Evolutionary conservation across 2,888 invertebrate species (phyloP).

Genomic region (Drosophila prolongata): DNA sequence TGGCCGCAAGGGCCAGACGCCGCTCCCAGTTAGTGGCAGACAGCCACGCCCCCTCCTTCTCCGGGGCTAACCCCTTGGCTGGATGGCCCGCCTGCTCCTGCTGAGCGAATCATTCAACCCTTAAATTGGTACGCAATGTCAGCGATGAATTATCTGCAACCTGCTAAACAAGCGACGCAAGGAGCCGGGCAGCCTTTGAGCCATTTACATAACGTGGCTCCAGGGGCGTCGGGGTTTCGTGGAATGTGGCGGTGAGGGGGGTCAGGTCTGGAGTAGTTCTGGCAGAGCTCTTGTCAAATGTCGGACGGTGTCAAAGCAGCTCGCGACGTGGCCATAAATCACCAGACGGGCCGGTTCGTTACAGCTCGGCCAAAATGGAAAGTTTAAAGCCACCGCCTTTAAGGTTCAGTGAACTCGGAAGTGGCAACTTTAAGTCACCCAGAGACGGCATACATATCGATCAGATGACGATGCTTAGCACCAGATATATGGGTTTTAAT

Average conservation of each 20-base stretch:
- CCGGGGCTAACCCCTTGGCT: slow-evolving; percentile 22
- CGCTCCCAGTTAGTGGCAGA: slow-evolving; percentile 59
- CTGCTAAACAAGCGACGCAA: slow-evolving; percentile 74
- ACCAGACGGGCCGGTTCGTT: slow-evolving; percentile 51
- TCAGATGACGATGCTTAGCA: slow-evolving; percentile 13
- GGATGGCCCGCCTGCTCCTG: slow-evolving; percentile 28
- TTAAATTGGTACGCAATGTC: slow-evolving; percentile 81
- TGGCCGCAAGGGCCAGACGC: slow-evolving; percentile 58
- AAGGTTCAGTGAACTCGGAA: slow-evolving; percentile 56
- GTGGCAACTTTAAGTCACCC: slow-evolving; percentile 11
- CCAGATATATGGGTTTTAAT: slow-evolving; percentile 23
- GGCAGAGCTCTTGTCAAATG: slow-evolving; percentile 77
- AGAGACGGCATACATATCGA: slow-evolving; percentile 22
- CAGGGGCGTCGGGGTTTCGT: slow-evolving; percentile 8
- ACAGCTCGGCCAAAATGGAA: slow-evolving; percentile 3
- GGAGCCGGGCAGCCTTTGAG: slow-evolving; percentile 49
- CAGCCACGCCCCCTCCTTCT: slow-evolving; percentile 17
- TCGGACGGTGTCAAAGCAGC: slow-evolving; percentile 78
- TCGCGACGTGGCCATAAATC: slow-evolving; percentile 73
- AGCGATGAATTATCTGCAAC: slow-evolving; percentile 81
- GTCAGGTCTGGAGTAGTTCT: slow-evolving; percentile 16
- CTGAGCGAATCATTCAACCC: slow-evolving; percentile 76
- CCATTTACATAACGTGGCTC: slow-evolving; percentile 62
- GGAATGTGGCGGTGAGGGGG: not conserved
- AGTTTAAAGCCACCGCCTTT: slow-evolving; percentile 29